These are phyloP conservation scores for Priocnemis perturbator DNA, from an alignment of 2,888 invertebrate genomes.

Conservation along the genomic window DNA sequence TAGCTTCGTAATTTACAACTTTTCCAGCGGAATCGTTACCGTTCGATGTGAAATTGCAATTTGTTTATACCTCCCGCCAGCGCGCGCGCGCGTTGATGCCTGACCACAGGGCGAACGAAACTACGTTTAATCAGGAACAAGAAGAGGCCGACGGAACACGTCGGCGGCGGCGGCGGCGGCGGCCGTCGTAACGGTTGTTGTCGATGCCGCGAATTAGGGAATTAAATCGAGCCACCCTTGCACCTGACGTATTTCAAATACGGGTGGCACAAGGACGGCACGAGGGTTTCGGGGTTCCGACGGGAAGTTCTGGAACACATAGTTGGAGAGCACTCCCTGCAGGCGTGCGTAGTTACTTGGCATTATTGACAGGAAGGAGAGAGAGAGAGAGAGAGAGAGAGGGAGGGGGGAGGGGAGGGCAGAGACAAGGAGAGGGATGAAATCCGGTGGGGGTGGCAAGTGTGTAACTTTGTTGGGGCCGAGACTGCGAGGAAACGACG, in stretches of 20 bases:
- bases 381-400: slow-evolving; percentile 9
- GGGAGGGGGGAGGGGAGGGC: slow-evolving; percentile 10
- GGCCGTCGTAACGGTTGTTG: no score
- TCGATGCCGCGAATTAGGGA: slow-evolving; percentile 53
- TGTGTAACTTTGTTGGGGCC: slow-evolving; percentile 56
- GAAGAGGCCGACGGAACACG: no score
- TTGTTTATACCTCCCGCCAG: no score
- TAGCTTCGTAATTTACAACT: no score
- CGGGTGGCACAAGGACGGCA: slow-evolving; percentile 25
- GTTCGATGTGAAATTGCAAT: no score
- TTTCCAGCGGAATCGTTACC: no score
- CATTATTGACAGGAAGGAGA: slow-evolving; percentile 14
- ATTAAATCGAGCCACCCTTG: slow-evolving; percentile 54
- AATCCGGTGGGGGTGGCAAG: slow-evolving; percentile 16
- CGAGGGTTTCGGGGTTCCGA: neutral
- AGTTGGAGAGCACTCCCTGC: slow-evolving; percentile 28
- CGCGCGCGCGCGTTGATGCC: no score
- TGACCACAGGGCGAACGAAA: no score
- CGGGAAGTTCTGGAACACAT: slow-evolving; percentile 47
- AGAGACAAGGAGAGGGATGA: slow-evolving; percentile 18
- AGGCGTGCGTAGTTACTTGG: slow-evolving; percentile 12
- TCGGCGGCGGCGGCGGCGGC: no score
- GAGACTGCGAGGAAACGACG: slow-evolving; percentile 45
- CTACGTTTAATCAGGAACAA: no score
- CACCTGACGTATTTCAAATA: slow-evolving; percentile 59